Conservation (phyloP, 92 coral and sea anemone genomes). For the Parazoanthus atlanticus region DNA sequence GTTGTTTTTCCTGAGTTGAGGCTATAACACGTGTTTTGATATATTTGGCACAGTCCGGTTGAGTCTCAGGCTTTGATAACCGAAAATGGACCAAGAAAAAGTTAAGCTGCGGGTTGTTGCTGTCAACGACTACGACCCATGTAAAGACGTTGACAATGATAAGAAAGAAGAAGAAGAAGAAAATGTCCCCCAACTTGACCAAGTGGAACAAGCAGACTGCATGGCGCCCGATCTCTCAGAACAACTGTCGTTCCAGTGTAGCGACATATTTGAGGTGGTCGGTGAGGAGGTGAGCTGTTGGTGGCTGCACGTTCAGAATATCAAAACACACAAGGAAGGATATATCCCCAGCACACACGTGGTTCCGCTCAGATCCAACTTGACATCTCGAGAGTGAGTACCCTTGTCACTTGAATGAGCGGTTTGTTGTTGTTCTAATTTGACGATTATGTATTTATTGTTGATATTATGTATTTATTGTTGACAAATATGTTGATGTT, state of each 20-base stretch:
- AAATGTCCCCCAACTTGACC: neutral
- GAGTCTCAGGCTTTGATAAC: neutral
- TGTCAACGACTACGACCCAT: neutral
- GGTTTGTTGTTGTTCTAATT: too few species aligned
- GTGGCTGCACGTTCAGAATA: constrained; percentile 80
- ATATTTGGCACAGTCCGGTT: too few species aligned
- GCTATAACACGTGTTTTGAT: too few species aligned
- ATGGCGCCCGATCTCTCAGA: constrained; percentile 60
- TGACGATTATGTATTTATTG: too few species aligned
- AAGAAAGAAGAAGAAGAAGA: neutral
- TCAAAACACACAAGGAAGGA: constrained; percentile 60
- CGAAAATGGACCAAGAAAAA: neutral
- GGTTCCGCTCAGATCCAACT: constrained; percentile 66
- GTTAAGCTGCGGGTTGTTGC: neutral
- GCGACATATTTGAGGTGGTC: constrained; percentile 78
- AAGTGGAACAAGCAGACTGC: constrained; percentile 48
- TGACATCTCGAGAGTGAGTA: constrained; percentile 74
- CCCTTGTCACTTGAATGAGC: too few species aligned
- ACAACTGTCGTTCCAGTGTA: constrained; percentile 68
- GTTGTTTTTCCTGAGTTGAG: too few species aligned
- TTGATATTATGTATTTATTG: too few species aligned
- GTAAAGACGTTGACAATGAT: neutral
- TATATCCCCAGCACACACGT: constrained; percentile 75
- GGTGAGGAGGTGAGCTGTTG: constrained; percentile 59
- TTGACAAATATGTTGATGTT: too few species aligned